Conservation (phyloP, 2,113 vertebrate species). For the Cyprinodon variegatus region DNA sequence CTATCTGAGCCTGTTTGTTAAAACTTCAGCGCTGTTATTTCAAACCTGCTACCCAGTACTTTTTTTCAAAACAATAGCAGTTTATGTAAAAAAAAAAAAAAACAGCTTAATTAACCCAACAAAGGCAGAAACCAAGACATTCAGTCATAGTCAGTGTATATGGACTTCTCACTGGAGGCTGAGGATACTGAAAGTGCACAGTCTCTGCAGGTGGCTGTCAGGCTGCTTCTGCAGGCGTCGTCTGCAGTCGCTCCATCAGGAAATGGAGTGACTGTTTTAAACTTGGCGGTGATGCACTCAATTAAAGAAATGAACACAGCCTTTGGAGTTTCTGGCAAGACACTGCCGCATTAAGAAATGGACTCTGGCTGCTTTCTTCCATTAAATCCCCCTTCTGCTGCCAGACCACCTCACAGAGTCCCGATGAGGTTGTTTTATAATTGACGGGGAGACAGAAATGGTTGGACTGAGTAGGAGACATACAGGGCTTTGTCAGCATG, state of each 20-base stretch:
- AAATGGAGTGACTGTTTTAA: conserved; percentile 34
- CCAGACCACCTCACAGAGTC: conserved; percentile 38
- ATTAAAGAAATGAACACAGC: conserved; percentile 42
- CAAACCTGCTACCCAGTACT: no score
- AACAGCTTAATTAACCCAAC: no score
- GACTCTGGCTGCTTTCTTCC: conserved; percentile 40
- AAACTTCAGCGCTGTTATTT: no score
- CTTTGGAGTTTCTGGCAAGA: conserved; percentile 38
- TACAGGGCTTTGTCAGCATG: background rate
- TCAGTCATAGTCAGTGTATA: no score
- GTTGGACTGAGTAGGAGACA: background rate
- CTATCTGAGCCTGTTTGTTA: no score
- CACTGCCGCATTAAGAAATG: conserved; percentile 50
- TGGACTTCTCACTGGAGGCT: no score
- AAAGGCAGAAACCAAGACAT: no score
- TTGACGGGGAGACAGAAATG: conserved; percentile 13
- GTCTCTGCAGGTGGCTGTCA: no score
- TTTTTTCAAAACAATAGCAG: no score
- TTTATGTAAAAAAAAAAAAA: no score
- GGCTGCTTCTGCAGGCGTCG: no score
- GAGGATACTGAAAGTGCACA: no score
- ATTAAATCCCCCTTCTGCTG: conserved; percentile 48
- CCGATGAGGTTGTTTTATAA: conserved; percentile 14
- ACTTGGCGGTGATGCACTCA: conserved; percentile 12
- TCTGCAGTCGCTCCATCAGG: conserved; percentile 46